Conservation (phyloP, 2,113 vertebrate genomes). For the Himantopus leucocephalus region DNA sequence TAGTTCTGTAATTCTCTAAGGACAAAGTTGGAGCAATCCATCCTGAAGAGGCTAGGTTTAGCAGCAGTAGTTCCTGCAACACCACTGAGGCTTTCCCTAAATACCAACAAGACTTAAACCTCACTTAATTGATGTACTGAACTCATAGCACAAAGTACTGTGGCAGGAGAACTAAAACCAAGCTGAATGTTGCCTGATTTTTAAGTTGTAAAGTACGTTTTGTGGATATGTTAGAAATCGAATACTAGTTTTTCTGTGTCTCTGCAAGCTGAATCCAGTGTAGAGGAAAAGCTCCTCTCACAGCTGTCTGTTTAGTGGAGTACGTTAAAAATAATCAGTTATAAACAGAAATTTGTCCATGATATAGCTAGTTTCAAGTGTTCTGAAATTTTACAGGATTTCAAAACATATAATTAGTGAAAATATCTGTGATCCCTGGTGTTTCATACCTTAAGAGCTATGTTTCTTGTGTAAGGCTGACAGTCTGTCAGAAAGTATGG, state of each 20-base stretch:
- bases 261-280: neutral
- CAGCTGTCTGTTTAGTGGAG: neutral
- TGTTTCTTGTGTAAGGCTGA: neutral
- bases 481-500: neutral
- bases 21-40: neutral
- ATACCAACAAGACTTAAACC: neutral
- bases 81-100: neutral
- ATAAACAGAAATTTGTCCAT: neutral
- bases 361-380: neutral
- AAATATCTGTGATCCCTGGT: neutral
- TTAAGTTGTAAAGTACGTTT: neutral
- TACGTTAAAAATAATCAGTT: neutral
- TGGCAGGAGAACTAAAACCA: neutral
- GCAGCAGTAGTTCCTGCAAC: neutral
- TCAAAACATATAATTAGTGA: neutral
- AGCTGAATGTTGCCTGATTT: neutral
- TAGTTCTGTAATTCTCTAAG: neutral
- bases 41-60: neutral
- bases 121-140: neutral
- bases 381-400: neutral
- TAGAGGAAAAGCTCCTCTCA: neutral
- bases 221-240: neutral
- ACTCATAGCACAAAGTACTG: neutral
- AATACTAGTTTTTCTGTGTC: neutral
- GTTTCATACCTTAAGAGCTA: neutral